These are phyloP conservation scores for Petrocephalus schoutedeni DNA, from an alignment of 2,797 vertebrate species.

Conservation along the genomic window DNA sequence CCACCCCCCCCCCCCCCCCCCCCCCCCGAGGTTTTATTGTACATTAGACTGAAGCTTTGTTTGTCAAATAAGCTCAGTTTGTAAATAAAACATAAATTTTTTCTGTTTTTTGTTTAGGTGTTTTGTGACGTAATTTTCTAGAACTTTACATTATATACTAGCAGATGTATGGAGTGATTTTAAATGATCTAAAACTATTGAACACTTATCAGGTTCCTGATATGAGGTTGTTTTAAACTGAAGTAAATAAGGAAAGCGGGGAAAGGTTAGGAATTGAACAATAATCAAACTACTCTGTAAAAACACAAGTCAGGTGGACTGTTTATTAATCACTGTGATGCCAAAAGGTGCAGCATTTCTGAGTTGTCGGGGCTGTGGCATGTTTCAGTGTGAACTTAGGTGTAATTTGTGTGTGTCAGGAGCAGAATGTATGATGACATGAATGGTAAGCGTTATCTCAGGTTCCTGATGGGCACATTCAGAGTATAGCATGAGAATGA, in stretches of 20 bases:
- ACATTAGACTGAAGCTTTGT: neutral
- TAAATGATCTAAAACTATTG: neutral
- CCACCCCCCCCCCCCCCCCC: too few species aligned
- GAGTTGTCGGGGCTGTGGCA: too few species aligned
- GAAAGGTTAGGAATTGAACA: neutral
- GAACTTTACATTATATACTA: neutral
- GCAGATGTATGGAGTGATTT: neutral
- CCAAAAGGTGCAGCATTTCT: neutral
- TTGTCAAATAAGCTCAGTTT: neutral
- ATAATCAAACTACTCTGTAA: neutral
- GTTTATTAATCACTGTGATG: conserved; percentile 20
- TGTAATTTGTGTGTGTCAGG: neutral
- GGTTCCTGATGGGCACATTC: neutral
- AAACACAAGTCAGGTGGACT: neutral
- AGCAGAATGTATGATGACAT: neutral
- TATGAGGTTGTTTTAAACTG: neutral
- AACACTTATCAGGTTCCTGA: neutral
- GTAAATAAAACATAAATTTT: conserved; percentile 13
- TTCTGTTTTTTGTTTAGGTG: conserved; percentile 9
- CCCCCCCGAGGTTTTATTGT: neutral
- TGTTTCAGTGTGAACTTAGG: neutral
- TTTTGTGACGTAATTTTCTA: neutral
- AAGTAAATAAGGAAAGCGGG: neutral
- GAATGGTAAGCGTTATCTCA: neutral
- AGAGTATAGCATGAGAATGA: neutral